Evolutionary conservation across 2,797 vertebrate species (phyloP).

Genomic region (Sparus aurata): DNA sequence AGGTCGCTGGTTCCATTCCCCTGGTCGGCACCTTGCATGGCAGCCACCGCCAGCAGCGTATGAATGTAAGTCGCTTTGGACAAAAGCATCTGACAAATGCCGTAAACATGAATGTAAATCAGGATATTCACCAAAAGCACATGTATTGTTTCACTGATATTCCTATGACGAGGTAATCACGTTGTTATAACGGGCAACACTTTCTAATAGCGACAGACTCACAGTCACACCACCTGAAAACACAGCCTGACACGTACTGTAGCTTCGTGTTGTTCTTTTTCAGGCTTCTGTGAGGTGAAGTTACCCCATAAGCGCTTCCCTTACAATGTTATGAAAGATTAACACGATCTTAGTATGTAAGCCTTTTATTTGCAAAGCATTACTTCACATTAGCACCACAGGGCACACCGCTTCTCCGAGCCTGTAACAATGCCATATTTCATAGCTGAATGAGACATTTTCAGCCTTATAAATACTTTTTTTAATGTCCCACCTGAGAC

Average conservation of each 20-base stretch:
- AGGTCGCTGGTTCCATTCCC: no score
- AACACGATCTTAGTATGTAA: constrained; percentile 68
- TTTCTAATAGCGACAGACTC: neutral
- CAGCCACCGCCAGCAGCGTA: no score
- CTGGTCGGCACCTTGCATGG: no score
- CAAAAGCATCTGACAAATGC: neutral
- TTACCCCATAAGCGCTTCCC: constrained; percentile 34
- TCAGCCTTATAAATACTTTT: constrained; percentile 77
- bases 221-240: constrained; percentile 3
- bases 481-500: constrained; percentile 77
- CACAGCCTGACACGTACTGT: constrained; percentile 25
- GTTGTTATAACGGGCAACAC: neutral
- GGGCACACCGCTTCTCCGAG: constrained; percentile 65
- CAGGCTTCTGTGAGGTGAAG: constrained; percentile 47
- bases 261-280: neutral
- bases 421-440: constrained; percentile 73
- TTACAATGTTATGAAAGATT: constrained; percentile 68
- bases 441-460: constrained; percentile 74
- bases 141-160: neutral
- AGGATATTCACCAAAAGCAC: neutral
- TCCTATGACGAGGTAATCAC: neutral
- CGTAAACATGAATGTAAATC: neutral
- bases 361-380: constrained; percentile 74
- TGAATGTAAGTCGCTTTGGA: no score
- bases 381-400: constrained; percentile 67